Percentiles rank a stretch among this genome's conserved stretches.
Evolutionary conservation across 2,888 invertebrate species (phyloP).

Genomic region (Hypselothyrea guttata): DNA sequence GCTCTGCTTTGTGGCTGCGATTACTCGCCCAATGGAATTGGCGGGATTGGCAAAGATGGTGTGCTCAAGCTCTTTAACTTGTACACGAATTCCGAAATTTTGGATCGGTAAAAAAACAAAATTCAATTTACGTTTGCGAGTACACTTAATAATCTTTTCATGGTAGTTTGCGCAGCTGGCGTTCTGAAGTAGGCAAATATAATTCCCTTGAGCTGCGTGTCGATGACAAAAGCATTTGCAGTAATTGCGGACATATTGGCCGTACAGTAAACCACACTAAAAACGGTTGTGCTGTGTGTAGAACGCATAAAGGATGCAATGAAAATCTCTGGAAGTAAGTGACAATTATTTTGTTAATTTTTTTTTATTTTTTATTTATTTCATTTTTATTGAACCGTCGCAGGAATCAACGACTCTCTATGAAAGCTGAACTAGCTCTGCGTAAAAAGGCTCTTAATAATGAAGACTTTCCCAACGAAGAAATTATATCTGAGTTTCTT

Average conservation of each 20-base stretch:
- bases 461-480: slow-evolving; percentile 87
- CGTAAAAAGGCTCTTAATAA: slow-evolving; percentile 87
- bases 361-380: no score
- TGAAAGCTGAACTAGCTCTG: slow-evolving; percentile 87
- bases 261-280: slow-evolving; percentile 85
- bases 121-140: fast-evolving
- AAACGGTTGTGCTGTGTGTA: slow-evolving; percentile 87
- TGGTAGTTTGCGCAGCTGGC: slow-evolving; percentile 86
- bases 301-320: slow-evolving; percentile 85
- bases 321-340: slow-evolving; percentile 85
- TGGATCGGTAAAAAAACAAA: slow-evolving; percentile 84
- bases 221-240: slow-evolving; percentile 85
- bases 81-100: slow-evolving; percentile 85
- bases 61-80: slow-evolving; percentile 88
- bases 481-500: slow-evolving; percentile 89
- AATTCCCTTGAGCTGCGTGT: slow-evolving; percentile 84
- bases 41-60: slow-evolving; percentile 90
- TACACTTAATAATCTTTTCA: background rate
- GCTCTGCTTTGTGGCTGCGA: slow-evolving; percentile 94
- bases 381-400: background rate
- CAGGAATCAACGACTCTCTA: slow-evolving; percentile 85
- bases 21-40: slow-evolving; percentile 89
- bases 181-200: slow-evolving; percentile 84
- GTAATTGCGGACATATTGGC: slow-evolving; percentile 88
- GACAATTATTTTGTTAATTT: background rate